These are phyloP conservation scores for Drosophila glabriapex DNA, from an alignment of 2,888 invertebrate species.

Conservation along the genomic window DNA sequence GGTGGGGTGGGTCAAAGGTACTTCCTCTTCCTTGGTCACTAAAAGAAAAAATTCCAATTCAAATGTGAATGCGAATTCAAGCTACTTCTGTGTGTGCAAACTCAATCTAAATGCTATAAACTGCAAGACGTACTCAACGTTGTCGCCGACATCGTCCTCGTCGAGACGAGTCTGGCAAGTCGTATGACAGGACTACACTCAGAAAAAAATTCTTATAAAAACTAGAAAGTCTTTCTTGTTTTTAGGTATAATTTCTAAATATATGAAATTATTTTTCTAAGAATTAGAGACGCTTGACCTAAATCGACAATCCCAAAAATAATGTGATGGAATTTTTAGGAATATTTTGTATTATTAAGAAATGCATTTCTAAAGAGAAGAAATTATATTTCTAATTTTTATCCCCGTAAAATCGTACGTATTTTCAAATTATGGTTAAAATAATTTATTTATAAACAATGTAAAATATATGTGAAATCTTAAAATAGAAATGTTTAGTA, in stretches of 20 bases:
- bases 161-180: conserved; percentile 23
- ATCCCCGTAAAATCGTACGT: no score
- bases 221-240: background rate
- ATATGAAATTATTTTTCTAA: background rate
- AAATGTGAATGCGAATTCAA: conserved; percentile 59
- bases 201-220: background rate
- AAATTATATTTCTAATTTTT: no score
- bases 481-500: no score
- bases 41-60: conserved; percentile 66
- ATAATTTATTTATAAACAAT: no score
- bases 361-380: no score
- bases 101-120: conserved; percentile 78
- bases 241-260: background rate
- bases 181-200: conserved; percentile 30
- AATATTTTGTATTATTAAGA: no score
- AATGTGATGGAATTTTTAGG: no score
- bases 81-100: conserved; percentile 64
- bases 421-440: no score
- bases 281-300: background rate
- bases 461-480: no score
- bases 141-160: conserved; percentile 21
- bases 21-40: conserved; percentile 58
- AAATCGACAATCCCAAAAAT: no score
- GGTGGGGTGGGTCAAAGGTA: conserved; percentile 27
- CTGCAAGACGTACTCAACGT: conserved; percentile 69